A percentile compares a stretch with the other conserved stretches of the same genome.
Conservation (phyloP, 2,113 vertebrate genomes). For the Dendropsophus ebraccatus region DNA sequence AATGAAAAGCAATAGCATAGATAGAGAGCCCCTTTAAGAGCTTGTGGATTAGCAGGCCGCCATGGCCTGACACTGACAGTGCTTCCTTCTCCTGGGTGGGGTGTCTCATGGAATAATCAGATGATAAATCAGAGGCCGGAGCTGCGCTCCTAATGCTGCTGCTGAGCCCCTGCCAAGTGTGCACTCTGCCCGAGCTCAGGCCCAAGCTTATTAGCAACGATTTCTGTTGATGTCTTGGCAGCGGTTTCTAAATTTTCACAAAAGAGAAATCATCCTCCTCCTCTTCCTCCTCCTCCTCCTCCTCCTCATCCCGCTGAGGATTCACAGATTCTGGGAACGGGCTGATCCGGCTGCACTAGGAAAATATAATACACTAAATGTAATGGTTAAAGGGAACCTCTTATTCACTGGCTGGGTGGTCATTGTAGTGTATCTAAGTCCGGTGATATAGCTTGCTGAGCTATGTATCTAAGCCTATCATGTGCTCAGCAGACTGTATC, state of each 20-base stretch:
- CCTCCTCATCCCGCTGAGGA: background rate
- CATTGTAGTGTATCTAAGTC: background rate
- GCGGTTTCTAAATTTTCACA: background rate
- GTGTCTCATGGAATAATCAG: background rate
- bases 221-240: background rate
- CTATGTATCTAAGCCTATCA: background rate
- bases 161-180: background rate
- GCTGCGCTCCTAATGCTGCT: background rate
- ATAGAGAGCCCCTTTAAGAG: background rate
- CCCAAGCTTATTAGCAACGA: background rate
- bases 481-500: too few species aligned
- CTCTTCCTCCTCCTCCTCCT: background rate
- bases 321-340: slow-evolving; percentile 1
- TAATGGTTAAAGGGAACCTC: background rate
- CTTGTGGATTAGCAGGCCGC: background rate
- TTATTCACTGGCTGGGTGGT: background rate
- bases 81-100: background rate
- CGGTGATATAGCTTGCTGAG: background rate
- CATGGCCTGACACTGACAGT: background rate
- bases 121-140: background rate
- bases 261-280: background rate
- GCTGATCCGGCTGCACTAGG: background rate
- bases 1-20: background rate
- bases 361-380: background rate
- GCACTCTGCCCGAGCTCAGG: background rate